phyloP scores from a whole-genome alignment of 1,140 invertebrate genomes.

The Lordiphosa collinella region DNA sequence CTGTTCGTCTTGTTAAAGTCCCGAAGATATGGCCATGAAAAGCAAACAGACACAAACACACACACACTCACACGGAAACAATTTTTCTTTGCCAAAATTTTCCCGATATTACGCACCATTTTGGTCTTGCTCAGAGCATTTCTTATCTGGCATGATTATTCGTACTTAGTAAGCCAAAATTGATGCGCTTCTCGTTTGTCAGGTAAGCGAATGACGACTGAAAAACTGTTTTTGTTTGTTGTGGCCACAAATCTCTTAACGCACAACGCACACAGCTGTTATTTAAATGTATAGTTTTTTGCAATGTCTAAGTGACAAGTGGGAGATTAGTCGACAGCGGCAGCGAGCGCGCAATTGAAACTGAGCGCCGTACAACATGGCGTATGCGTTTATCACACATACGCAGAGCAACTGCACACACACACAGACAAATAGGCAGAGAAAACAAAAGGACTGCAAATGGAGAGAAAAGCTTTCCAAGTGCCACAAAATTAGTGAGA shows the following conservation, averaged over 20 bases:
- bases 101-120: constrained; percentile 54
- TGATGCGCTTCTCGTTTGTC: constrained; percentile 13
- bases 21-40: constrained; percentile 29
- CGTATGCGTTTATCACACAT: constrained; percentile 50
- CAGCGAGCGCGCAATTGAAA: constrained; percentile 55
- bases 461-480: constrained; percentile 24
- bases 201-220: constrained; percentile 40
- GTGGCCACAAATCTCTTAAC: constrained; percentile 13
- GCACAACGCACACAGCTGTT: constrained; percentile 31
- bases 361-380: constrained; percentile 56
- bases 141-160: constrained; percentile 60
- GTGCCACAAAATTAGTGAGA: constrained; percentile 8
- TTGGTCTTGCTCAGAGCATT: constrained; percentile 42
- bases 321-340: constrained; percentile 34
- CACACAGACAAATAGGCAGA: constrained; percentile 2
- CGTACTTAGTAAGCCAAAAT: neutral
- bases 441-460: neutral
- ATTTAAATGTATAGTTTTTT: constrained; percentile 18
- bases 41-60: constrained; percentile 19
- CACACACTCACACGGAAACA: constrained; percentile 7
- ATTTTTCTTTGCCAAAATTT: constrained; percentile 2
- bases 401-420: constrained; percentile 29
- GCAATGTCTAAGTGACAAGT: constrained; percentile 29
- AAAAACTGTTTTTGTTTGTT: constrained; percentile 17
- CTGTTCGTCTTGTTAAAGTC: constrained; percentile 35